Percentiles rank a stretch among this genome's conserved stretches.
These are phyloP conservation scores for Antechinus flavipes DNA, from an alignment of 2,113 vertebrate genomes.

Conservation along the genomic window DNA sequence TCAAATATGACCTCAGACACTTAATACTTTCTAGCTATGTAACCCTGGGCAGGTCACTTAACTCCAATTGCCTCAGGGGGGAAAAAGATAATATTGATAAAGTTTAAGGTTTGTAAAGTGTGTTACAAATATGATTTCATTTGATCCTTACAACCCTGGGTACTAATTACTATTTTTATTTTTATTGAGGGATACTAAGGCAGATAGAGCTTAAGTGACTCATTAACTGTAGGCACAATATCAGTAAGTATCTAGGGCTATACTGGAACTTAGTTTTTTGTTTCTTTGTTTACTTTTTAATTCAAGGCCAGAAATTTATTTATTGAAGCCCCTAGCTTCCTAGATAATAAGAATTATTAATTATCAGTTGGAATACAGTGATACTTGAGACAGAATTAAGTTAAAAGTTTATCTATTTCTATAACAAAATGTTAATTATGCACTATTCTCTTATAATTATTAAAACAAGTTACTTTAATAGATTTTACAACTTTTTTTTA, in stretches of 20 bases:
- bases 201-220: not conserved
- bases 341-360: not conserved
- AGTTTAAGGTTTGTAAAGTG: not conserved
- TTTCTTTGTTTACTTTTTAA: not conserved
- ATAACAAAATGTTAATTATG: not conserved
- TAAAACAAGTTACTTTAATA: not conserved
- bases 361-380: not conserved
- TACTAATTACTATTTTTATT: not conserved
- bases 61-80: too few species aligned
- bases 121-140: not conserved
- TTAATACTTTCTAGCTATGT: too few species aligned
- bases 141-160: not conserved
- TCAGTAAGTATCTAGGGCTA: not conserved
- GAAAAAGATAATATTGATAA: too few species aligned
- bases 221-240: not conserved
- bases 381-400: not conserved
- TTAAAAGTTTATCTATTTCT: not conserved
- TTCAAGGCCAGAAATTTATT: not conserved
- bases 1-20: too few species aligned
- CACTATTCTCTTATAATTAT: not conserved
- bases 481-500: not conserved
- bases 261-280: not conserved
- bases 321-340: not conserved
- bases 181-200: not conserved
- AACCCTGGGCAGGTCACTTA: too few species aligned